phyloP scores from a whole-genome alignment of 2,113 vertebrate genomes.

The Poeciliopsis turrubarensis region DNA sequence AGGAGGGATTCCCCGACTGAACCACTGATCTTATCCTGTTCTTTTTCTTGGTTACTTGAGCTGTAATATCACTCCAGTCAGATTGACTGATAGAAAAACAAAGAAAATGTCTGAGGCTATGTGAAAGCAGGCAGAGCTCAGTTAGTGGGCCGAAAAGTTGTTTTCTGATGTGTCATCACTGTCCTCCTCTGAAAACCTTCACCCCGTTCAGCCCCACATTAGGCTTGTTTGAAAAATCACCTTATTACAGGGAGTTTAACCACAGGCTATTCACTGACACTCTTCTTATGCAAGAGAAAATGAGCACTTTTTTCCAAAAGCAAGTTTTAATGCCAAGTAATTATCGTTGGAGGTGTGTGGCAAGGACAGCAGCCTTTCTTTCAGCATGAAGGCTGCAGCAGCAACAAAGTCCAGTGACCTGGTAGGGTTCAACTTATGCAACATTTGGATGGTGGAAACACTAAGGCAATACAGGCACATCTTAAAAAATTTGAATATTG shows the following conservation, averaged over 20 bases:
- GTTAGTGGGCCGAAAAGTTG: constrained; percentile 3
- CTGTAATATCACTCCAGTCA: constrained; percentile 13
- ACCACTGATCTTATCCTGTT: constrained; percentile 12
- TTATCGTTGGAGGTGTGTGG: constrained; percentile 50
- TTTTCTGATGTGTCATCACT: constrained; percentile 52
- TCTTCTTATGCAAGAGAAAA: constrained; percentile 34
- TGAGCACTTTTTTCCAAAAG: constrained; percentile 26
- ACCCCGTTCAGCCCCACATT: constrained; percentile 46
- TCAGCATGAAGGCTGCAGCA: constrained; percentile 16
- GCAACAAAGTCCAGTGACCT: constrained; percentile 20
- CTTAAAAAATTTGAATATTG: too few relatives aligned
- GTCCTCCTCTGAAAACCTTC: constrained; percentile 53
- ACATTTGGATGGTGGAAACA: neutral
- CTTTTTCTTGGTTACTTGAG: constrained; percentile 31
- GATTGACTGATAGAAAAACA: neutral
- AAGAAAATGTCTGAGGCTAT: constrained; percentile 14
- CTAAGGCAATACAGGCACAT: neutral
- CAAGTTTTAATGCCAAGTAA: constrained; percentile 32
- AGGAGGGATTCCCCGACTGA: constrained; percentile 48
- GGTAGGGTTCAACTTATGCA: neutral
- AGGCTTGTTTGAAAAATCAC: constrained; percentile 54
- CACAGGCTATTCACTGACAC: constrained; percentile 20
- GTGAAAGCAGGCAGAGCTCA: constrained; percentile 44
- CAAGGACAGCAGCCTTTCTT: constrained; percentile 37
- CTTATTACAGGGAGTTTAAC: constrained; percentile 36